phyloP scores from a whole-genome alignment of 2,113 vertebrate genomes.

The Pogonocichla stellata region DNA sequence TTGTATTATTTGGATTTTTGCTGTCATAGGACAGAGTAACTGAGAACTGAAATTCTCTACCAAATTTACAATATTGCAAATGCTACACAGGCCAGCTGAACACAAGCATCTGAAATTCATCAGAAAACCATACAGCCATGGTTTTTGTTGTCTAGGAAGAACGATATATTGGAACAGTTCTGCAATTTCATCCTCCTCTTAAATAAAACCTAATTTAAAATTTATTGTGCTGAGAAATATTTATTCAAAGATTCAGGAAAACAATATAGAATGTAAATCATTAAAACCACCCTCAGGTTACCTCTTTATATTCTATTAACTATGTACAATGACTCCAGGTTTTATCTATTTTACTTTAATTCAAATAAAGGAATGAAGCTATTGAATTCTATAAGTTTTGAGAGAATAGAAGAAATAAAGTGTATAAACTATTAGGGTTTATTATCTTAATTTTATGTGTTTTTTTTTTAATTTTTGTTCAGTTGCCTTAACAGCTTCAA shows the following conservation, averaged over 20 bases:
- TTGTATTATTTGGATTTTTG: not conserved
- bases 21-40: not conserved
- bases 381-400: not conserved
- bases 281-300: not conserved
- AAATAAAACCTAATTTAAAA: constrained; percentile 3
- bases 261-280: not conserved
- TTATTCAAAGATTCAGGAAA: constrained; percentile 20
- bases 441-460: not conserved
- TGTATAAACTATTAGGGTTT: not conserved
- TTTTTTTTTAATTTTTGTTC: not conserved
- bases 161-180: not conserved
- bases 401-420: not conserved
- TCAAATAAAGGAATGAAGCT: not conserved
- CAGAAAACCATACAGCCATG: not conserved
- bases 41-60: not conserved
- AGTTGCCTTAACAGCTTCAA: not conserved
- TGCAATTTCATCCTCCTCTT: not conserved
- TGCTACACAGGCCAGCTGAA: not conserved
- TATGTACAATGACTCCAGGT: not conserved
- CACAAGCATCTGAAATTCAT: not conserved
- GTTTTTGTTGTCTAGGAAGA: not conserved
- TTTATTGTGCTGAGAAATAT: not conserved
- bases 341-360: constrained; percentile 18
- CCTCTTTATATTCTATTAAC: not conserved
- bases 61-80: not conserved